phyloP scores from a whole-genome alignment of 37 sponge, comb jelly and placozoan genomes.

The Bolinopsis microptera region DNA sequence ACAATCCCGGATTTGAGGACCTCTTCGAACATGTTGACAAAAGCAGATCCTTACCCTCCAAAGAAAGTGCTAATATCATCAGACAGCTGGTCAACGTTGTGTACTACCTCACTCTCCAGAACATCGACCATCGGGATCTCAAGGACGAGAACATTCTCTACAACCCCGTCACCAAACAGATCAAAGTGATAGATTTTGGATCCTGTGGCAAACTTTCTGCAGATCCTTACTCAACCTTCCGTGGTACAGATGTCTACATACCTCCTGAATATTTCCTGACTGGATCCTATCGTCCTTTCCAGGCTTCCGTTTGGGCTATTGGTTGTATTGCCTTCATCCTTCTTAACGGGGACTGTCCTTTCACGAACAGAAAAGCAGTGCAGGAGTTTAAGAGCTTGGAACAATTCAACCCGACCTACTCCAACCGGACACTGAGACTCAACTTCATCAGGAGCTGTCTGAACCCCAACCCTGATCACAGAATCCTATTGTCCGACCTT shows the following conservation, averaged over 20 bases:
- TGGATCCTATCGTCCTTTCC: conserved; percentile 17
- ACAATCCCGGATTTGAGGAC: neutral
- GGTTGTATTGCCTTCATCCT: conserved; percentile 55
- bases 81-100: neutral
- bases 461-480: conserved; percentile 1
- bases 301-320: conserved; percentile 46
- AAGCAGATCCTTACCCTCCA: neutral
- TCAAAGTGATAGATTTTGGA: conserved; percentile 57
- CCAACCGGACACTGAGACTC: neutral
- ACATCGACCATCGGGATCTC: conserved; percentile 31
- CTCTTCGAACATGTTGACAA: neutral
- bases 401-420: neutral
- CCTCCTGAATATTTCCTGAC: conserved; percentile 45
- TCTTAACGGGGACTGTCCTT: conserved; percentile 17
- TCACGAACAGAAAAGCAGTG: neutral
- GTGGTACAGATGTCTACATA: conserved; percentile 49
- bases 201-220: neutral
- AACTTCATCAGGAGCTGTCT: conserved; percentile 49
- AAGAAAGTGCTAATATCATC: neutral
- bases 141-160: conserved; percentile 66
- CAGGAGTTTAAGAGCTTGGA: neutral
- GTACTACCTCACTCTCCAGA: neutral
- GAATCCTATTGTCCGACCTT: conserved; percentile 44
- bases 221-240: neutral
- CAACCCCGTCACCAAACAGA: conserved; percentile 61